Conservation (phyloP, 2,888 invertebrate genomes). For the Iselma pallidipennis region DNA sequence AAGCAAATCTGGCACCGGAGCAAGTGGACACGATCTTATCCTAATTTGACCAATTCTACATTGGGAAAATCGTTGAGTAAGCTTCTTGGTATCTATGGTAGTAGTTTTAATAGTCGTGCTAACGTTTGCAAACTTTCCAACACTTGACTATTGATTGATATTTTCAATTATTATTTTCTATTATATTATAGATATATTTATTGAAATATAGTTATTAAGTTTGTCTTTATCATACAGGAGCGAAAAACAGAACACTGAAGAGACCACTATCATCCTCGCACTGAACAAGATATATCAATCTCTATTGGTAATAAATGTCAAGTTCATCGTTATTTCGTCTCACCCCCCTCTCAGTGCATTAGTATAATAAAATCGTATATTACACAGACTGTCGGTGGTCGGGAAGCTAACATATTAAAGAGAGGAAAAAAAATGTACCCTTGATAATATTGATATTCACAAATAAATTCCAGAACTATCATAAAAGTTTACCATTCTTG, state of each 20-base stretch:
- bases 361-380: conserved; percentile 52
- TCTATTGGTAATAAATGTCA: conserved; percentile 52
- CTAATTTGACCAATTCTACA: conserved; percentile 17
- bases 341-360: conserved; percentile 42
- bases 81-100: conserved; percentile 1
- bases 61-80: conserved; percentile 9
- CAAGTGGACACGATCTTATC: not conserved
- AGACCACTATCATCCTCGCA: conserved; percentile 26
- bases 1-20: not conserved
- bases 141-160: not conserved
- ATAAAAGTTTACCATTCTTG: conserved; percentile 31
- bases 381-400: conserved; percentile 36
- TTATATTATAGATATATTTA: too few relatives aligned
- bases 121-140: conserved; percentile 4
- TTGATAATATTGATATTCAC: conserved; percentile 30
- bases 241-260: too few relatives aligned
- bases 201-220: too few relatives aligned
- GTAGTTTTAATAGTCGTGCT: conserved; percentile 3
- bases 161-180: not conserved
- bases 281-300: conserved; percentile 49
- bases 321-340: conserved; percentile 39
- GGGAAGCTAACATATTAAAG: conserved; percentile 25
- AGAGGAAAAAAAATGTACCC: conserved; percentile 22
- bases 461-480: conserved; percentile 36
- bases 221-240: not conserved